Evolutionary conservation across 92 coral and sea anemone genomes (phyloP).

Genomic region (Umimayanthus chanpuru): DNA sequence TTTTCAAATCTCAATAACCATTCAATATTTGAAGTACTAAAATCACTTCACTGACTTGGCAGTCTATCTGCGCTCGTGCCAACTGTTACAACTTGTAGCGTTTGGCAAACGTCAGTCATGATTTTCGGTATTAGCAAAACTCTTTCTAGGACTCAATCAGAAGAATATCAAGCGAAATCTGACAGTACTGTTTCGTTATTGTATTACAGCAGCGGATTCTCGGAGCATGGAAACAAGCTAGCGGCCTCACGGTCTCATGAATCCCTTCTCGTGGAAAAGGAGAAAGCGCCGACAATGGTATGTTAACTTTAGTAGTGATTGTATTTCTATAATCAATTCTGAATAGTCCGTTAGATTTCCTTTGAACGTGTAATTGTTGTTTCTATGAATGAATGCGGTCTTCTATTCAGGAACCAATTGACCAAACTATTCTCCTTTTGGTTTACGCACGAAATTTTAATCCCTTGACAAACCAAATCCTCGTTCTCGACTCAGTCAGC

Average conservation of each 20-base stretch:
- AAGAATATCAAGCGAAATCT: slow-evolving; percentile 10
- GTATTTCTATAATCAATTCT: background rate
- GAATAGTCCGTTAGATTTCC: background rate
- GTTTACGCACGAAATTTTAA: background rate
- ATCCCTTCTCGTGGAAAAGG: slow-evolving; percentile 36
- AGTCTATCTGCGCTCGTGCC: background rate
- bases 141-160: slow-evolving; percentile 14
- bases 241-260: slow-evolving; percentile 40
- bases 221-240: slow-evolving; percentile 25
- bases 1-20: background rate
- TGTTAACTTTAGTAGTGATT: background rate
- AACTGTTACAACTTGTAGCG: background rate
- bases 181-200: slow-evolving; percentile 36
- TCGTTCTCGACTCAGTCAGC: background rate
- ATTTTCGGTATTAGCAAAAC: slow-evolving; percentile 32
- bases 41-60: background rate
- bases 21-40: slow-evolving; percentile 5
- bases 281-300: slow-evolving; percentile 27
- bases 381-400: background rate
- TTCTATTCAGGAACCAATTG: slow-evolving; percentile 16
- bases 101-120: slow-evolving; percentile 19
- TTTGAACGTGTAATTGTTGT: slow-evolving; percentile 11
- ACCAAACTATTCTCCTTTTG: background rate
- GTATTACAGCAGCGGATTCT: slow-evolving; percentile 38
- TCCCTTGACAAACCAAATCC: background rate